These are phyloP conservation scores for Diachasma alloeum DNA, from an alignment of 1,140 invertebrate genomes.

Conservation along the genomic window DNA sequence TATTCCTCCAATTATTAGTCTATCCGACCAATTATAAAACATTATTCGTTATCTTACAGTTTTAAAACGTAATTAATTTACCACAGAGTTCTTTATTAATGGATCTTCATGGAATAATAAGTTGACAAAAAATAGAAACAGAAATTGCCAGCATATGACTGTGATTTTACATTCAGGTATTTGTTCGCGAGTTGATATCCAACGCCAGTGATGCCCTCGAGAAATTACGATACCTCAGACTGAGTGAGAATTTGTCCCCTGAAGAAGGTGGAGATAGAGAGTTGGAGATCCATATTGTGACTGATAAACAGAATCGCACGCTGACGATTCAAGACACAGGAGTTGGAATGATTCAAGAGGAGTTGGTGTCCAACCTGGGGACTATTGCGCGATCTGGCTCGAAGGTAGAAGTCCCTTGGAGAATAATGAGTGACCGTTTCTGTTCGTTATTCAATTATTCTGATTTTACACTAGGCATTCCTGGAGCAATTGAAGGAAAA, in stretches of 20 bases:
- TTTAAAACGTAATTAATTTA: no score
- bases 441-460: background rate
- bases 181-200: conserved; percentile 94
- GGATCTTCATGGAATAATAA: no score
- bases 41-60: no score
- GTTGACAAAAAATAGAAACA: no score
- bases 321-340: conserved; percentile 93
- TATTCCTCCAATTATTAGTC: no score
- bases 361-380: conserved; percentile 89
- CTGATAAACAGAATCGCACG: conserved; percentile 86
- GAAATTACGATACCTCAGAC: conserved; percentile 81
- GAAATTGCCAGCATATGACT: no score
- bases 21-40: no score
- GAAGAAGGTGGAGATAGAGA: conserved; percentile 66
- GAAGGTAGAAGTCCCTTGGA: conserved; percentile 69
- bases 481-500: conserved; percentile 84
- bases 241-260: conserved; percentile 67
- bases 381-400: conserved; percentile 96
- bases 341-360: conserved; percentile 93
- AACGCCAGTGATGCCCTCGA: conserved; percentile 98
- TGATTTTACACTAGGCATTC: conserved; percentile 71
- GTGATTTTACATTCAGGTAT: no score
- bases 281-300: conserved; percentile 89
- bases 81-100: no score
- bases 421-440: background rate